A percentile compares a stretch with the other conserved stretches of the same genome.
Conservation (phyloP, 2,888 invertebrate genomes). For the Heteropelma amictum region DNA sequence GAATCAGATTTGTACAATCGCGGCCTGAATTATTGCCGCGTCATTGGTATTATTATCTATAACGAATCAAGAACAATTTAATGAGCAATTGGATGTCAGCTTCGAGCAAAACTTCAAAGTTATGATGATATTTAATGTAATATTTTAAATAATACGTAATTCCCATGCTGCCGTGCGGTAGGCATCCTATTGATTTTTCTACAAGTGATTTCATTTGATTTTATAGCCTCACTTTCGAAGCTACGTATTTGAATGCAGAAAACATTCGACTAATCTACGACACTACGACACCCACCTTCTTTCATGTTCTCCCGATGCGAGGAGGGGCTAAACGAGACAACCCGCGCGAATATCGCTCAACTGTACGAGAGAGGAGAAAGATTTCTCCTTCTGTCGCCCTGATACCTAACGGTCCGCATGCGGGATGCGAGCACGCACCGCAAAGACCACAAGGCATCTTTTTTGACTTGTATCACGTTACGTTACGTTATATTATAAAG, state of each 20-base stretch:
- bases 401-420: constrained; percentile 69
- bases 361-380: constrained; percentile 71
- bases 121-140: no score
- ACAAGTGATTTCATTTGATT: neutral
- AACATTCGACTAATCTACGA: constrained; percentile 5
- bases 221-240: neutral
- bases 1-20: neutral
- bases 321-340: constrained; percentile 77
- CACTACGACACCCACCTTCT: neutral
- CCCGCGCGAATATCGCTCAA: constrained; percentile 75
- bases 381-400: constrained; percentile 66
- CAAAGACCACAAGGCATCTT: constrained; percentile 49
- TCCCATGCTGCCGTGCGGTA: neutral
- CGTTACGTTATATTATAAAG: neutral
- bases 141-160: no score
- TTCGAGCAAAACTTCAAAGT: no score
- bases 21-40: neutral
- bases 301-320: constrained; percentile 69
- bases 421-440: constrained; percentile 76
- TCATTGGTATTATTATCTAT: neutral
- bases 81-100: neutral
- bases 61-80: neutral
- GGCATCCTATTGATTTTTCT: neutral
- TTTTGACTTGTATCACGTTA: neutral
- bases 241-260: neutral